Base-by-base conservation (phyloP, 1,140 invertebrate genomes). In the Monochamus saltuarius region DNA sequence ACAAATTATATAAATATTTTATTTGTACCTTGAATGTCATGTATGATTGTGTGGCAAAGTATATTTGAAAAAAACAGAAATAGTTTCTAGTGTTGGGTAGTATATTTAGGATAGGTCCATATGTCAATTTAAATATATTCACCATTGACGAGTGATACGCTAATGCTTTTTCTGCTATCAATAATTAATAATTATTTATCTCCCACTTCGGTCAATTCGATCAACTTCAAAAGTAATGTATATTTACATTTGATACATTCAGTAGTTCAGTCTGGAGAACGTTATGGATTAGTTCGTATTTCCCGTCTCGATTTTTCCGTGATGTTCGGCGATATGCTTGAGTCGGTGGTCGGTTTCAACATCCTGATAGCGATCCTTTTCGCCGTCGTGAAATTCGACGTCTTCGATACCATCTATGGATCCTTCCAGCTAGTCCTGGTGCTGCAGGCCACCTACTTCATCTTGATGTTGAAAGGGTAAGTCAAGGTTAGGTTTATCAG, bases 381-480 rank as follows among this genome's bases (percentile, higher is more conserved):
- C 11, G 40, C 58, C 29, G 58, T 67, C 14, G n/a, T 46, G 10
- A 58, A 54, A 16, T 59, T 50, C 17, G 64, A 60, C 16, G 35
- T 59, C 19, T 62, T 70, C 10, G 56, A 53, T 14, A 67, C 65
- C 9, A 13, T 74, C 40, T 72, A 71, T 52, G 72, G 67, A 14
- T 64, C 67, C 8, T 51, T 70, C 8, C 71, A 74, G 47, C 34
- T 74, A n/a, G 62, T 63, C 29, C 46, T 73, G 13, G 70, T 72
- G 9, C 51, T 71, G 4, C 65, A 61, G 43, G 66, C 73, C 11
- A 70, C 67, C n/a, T 69, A 73, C 59, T 55, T 73, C 38, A 62
- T 74, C 34, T 61, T 73, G 34, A 40, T 69, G 13, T 36, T 74
- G 9, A 54, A 64, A 66, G 64, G 72, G 72, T 74, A 52, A 61